Conservation (phyloP, 2,113 vertebrate genomes). For the Cebus imitator region DNA sequence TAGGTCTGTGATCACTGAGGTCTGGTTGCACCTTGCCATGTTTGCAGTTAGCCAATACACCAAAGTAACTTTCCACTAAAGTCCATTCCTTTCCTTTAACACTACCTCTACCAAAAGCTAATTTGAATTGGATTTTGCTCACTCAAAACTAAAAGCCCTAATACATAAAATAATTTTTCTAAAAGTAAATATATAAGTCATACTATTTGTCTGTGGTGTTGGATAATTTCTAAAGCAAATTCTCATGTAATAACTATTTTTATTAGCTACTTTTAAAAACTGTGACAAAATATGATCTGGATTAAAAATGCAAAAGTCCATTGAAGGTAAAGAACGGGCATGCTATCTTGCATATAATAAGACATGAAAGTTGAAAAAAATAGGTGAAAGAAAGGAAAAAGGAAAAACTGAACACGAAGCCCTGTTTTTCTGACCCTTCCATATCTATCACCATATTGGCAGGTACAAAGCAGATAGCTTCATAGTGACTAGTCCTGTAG, state of each 20-base stretch:
- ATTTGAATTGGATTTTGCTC: not conserved
- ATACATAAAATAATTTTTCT: not conserved
- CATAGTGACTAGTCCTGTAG: not conserved
- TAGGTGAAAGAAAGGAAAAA: not conserved
- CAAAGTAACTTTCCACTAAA: not conserved
- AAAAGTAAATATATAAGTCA: not conserved
- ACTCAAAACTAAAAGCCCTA: not conserved
- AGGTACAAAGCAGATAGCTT: not conserved
- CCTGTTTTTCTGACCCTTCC: not conserved
- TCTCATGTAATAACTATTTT: not conserved
- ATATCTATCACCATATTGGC: not conserved
- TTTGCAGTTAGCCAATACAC: not conserved
- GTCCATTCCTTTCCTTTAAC: not conserved
- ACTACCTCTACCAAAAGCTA: not conserved
- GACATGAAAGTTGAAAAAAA: not conserved
- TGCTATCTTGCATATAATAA: not conserved
- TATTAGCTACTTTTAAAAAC: not conserved
- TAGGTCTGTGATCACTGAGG: too few species aligned
- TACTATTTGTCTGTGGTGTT: not conserved
- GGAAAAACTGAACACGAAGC: not conserved
- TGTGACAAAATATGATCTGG: not conserved
- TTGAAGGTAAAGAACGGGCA: not conserved
- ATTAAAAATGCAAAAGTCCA: conserved; percentile 1
- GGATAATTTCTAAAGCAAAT: not conserved
- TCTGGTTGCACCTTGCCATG: not conserved